A percentile compares a stretch with the other conserved stretches of the same genome.
phyloP scores from a whole-genome alignment of 1,140 invertebrate species.

The Drosophila nasuta region DNA sequence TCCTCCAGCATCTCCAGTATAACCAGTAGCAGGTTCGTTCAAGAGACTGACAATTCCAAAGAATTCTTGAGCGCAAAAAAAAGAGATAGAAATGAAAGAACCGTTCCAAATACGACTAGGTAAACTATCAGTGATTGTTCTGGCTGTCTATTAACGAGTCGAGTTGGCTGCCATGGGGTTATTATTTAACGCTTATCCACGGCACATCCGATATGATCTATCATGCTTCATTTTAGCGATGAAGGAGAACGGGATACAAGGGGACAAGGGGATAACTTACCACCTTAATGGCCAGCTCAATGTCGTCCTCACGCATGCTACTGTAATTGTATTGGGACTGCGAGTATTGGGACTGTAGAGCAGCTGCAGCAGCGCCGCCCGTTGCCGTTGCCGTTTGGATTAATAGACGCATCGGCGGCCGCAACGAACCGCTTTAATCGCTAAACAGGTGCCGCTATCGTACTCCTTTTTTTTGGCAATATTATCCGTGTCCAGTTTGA shows the following conservation, averaged over 20 bases:
- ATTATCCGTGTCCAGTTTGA: not conserved
- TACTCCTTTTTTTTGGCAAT: conserved; percentile 22
- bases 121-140: conserved; percentile 37
- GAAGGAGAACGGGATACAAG: too few relatives aligned
- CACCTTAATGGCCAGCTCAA: conserved; percentile 96
- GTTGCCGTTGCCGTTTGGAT: conserved; percentile 74
- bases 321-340: conserved; percentile 76
- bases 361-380: conserved; percentile 71
- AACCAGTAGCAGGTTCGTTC: not conserved
- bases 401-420: conserved; percentile 70
- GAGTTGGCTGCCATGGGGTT: not conserved
- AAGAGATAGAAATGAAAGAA: conserved; percentile 6
- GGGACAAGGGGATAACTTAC: conserved; percentile 55
- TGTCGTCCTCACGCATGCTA: conserved; percentile 94
- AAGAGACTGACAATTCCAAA: conserved; percentile 17
- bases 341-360: conserved; percentile 67
- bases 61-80: conserved; percentile 19
- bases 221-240: not conserved
- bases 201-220: conserved; percentile 19
- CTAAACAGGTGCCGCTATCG: conserved; percentile 30
- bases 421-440: conserved; percentile 34
- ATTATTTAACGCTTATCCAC: conserved; percentile 48
- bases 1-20: not conserved
- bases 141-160: conserved; percentile 9
- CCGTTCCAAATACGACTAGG: conserved; percentile 23